Base-by-base conservation (phyloP, 2,888 invertebrate genomes). In the Plebejus argus region DNA sequence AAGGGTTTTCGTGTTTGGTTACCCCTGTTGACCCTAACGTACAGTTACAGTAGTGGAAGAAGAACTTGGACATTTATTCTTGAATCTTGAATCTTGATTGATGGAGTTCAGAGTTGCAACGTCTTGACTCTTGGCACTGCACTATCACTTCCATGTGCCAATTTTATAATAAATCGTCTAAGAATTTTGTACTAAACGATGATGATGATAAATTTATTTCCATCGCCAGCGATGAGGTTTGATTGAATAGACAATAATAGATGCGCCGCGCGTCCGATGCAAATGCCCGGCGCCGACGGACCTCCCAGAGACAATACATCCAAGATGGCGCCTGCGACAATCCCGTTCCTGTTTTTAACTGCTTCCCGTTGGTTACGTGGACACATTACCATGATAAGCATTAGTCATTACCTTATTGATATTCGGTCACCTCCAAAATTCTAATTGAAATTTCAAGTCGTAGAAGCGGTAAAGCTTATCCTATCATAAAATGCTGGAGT, bases 271-370 rank as follows among this genome's bases (percentile, higher is more conserved):
- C 91, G 93, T 92, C 82, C 85, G 85, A 93, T 92, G 92, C 89
- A 91, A 92, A 93, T 93, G 91, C 83, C 87, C 89, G 93, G 93
- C 94, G 94, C 94, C 93, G 93, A 93, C 84, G 88, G 90, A 93
- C 93, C 93, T 90, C 92, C 92, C 93, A 91, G 87, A 83, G 86
- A 88, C 90, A 89, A 86, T 87, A 86, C 86, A 90, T 90, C 86
- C 92, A 91, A 92, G 88, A 93, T 92, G 94, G 94, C 93, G 94
- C 92, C 91, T 89, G 84, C 81, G 82, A 81, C 78, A 81, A 81
- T 80, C 80, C 81, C 81, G 81, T 77, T 78, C 78, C 79, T 81
- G 81, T 81, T 83, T 85, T 86, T 85, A 88, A 88, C 88, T 82
- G 83, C 85, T 87, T 87, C 87, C 86, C 83, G 84, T 83, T 85